phyloP scores from a whole-genome alignment of 2,888 invertebrate genomes.

The Neelides folsomi region DNA sequence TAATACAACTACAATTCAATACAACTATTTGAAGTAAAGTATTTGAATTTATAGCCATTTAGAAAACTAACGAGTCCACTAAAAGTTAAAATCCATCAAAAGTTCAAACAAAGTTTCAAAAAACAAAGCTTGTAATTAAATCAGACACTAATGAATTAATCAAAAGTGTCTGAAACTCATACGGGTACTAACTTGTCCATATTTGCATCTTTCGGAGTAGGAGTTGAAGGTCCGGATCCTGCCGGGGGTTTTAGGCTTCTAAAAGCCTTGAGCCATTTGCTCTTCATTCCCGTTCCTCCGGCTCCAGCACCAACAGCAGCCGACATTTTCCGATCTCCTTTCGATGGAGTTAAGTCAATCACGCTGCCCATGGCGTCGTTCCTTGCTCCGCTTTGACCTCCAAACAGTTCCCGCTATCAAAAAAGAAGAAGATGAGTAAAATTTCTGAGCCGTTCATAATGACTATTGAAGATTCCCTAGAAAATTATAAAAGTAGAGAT shows the following conservation, averaged over 20 bases:
- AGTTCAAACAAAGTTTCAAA: slow-evolving; percentile 2
- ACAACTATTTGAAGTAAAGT: too few relatives aligned
- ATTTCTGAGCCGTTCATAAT: too few relatives aligned
- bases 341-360: not conserved
- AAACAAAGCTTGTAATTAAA: not conserved
- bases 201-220: slow-evolving; percentile 39
- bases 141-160: slow-evolving; percentile 7
- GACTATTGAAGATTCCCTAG: too few relatives aligned
- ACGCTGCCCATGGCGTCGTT: too few relatives aligned
- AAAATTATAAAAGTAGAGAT: too few relatives aligned
- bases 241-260: slow-evolving; percentile 66
- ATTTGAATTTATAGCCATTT: too few relatives aligned
- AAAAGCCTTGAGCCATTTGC: slow-evolving; percentile 95
- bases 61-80: too few relatives aligned
- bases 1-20: too few relatives aligned
- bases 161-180: not conserved
- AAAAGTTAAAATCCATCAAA: not conserved
- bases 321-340: slow-evolving; percentile 63
- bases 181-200: slow-evolving; percentile 49
- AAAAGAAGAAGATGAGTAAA: too few relatives aligned
- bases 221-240: slow-evolving; percentile 31
- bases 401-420: too few relatives aligned
- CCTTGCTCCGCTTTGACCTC: too few relatives aligned
- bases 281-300: slow-evolving; percentile 61
- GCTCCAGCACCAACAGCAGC: slow-evolving; percentile 57